These are phyloP conservation scores for Oceanites oceanicus DNA, from an alignment of 2,113 vertebrate genomes.

Conservation along the genomic window DNA sequence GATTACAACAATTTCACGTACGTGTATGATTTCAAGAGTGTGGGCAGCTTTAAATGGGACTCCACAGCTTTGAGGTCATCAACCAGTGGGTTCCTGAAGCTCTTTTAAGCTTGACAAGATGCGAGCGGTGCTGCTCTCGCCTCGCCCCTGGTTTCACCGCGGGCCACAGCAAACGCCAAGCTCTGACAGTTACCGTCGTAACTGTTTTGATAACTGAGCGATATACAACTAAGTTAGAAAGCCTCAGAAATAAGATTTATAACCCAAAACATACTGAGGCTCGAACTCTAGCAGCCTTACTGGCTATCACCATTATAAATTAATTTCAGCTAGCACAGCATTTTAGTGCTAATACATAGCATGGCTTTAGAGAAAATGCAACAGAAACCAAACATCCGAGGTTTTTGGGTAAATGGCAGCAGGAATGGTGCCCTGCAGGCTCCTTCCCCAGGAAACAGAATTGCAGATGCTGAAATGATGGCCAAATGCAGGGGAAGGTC, in stretches of 20 bases:
- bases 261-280: neutral
- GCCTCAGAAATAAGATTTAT: neutral
- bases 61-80: neutral
- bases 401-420: neutral
- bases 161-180: neutral
- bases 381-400: neutral
- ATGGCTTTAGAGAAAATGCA: neutral
- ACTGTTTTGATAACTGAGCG: neutral
- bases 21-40: accelerated
- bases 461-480: neutral
- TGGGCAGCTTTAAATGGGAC: neutral
- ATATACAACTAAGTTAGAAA: neutral
- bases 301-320: neutral
- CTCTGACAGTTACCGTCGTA: accelerated
- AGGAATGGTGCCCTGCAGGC: neutral
- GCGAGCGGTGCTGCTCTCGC: neutral
- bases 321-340: neutral
- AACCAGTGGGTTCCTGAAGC: neutral
- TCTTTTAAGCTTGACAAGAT: neutral
- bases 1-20: neutral
- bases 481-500: neutral
- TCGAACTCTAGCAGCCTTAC: neutral
- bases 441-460: neutral
- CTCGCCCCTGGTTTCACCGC: neutral
- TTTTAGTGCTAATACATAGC: neutral